Base-by-base conservation (phyloP, 2,797 vertebrate species). In the Cossypha heuglini region DNA sequence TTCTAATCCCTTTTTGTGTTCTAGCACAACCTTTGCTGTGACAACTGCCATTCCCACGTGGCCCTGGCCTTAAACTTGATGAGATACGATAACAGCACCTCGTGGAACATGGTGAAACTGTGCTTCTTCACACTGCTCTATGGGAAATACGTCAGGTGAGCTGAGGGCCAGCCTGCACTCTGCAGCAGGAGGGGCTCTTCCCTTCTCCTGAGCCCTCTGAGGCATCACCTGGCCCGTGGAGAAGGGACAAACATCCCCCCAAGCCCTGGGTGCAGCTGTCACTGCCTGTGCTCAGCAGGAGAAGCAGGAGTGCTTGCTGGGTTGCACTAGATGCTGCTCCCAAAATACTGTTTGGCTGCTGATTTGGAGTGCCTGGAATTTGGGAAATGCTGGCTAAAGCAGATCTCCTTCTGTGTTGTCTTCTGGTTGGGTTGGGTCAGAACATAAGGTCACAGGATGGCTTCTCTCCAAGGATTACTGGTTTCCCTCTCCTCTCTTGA, bases 21-120 rank as follows among this genome's bases (percentile, higher is more conserved):
- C 77, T 75, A 99, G 99, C 99, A 99, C 97, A 99, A 99, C 89
- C 98, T 99, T 58, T 99, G 99, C 97, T 99, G 99, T 90, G 99
- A 99, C 96, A 99, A 99, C 97, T 99, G 99, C 97, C 99, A 99
- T 97, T 99, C 99, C 25, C 99, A 99, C 0, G 99, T 99, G n/a
- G 99, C 99, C 16, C 97, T 99, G 98, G 99, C 99, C 73, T 98
- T 99, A 95, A 99, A 99, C 96, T 97, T 99, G 43, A 99, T 99
- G 99, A 98, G 96, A 35, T 99, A 99, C 0, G 97, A 99, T 90
- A 99, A 99, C 97, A 98, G 99, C 98, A 98, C 98, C 12, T 99
- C 98, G 48, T 99, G 99, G 99, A 99, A 99, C 98, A 99, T 99
- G 99, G 97, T 99, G 90, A 99, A 99, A 7, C 98, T 99, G 79